Base-by-base conservation (phyloP, 1,140 invertebrate species). In the Anastrepha ludens region DNA sequence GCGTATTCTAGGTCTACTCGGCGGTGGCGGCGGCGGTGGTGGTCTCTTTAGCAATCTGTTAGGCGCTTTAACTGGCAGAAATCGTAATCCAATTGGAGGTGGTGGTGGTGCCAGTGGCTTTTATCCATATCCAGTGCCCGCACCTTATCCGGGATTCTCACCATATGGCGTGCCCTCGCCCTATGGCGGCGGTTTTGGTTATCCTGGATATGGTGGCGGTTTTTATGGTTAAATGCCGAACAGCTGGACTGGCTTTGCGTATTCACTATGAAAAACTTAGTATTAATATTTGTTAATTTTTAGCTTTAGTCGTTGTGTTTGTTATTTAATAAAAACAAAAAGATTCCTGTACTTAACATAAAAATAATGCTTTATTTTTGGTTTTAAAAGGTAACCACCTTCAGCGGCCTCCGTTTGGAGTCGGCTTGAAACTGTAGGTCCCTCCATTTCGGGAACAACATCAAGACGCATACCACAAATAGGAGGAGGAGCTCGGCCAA, bases 211-310 rank as follows among this genome's bases (percentile, higher is more conserved):
- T 29, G 74, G 74, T 58, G 74, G 74, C 29, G 47, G 74, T 50
- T 81, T 47, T 55, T 62, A 55, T 86, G 59, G 55, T 86, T 86
- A 41, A 60, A n/a, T n/a, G 17, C 2, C 17, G 15, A 7, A 2
- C 5, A 81, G 9, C 39, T n/a, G 44, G 11, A 39, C 15, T 60
- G 13, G 3, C 1, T 3, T 39, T 62, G 1, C 3, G 20, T 62
- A 86, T 62, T 86, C 7, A 15, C n/a, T 62, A n/a, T 60, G 15
- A 3, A 50, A n/a, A 86, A 62, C 15, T 60, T 62, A 60, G 58
- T 59, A 55, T 86, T 86, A 86, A 86, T 86, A 47, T n/a, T 86
- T 86, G 59, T 60, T 60, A 41, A 62, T 62, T 62, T 5, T 60
- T 60, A 59, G 13, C 3, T 11, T 60, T 86, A 20, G 15, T 5